phyloP scores from a whole-genome alignment of 2,888 invertebrate genomes.

The Drosophila atripex region DNA sequence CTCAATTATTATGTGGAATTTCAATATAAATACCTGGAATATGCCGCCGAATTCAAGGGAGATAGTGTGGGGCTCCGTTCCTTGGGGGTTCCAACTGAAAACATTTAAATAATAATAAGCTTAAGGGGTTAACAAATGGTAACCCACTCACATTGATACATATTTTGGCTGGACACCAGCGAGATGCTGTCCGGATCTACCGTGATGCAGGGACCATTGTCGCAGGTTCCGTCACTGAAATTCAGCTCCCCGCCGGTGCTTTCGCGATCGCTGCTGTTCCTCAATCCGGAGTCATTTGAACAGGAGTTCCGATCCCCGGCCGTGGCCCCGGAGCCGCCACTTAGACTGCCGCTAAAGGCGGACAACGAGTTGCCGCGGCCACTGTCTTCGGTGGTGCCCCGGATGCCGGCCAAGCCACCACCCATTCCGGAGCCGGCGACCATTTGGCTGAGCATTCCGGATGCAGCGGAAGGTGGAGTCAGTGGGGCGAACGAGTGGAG shows the following conservation, averaged over 20 bases:
- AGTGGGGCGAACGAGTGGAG: conserved; percentile 89
- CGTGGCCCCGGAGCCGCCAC: conserved; percentile 82
- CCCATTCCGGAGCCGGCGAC: conserved; percentile 77
- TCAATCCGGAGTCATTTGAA: conserved; percentile 93
- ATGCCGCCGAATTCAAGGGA: conserved; percentile 90
- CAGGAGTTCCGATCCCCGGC: conserved; percentile 91
- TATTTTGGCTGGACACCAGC: conserved; percentile 84
- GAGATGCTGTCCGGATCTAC: conserved; percentile 84
- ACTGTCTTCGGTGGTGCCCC: conserved; percentile 88
- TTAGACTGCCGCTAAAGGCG: conserved; percentile 81
- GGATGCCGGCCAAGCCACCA: conserved; percentile 87
- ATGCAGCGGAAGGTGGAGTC: conserved; percentile 85
- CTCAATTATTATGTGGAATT: neutral
- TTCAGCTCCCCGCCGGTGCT: conserved; percentile 91
- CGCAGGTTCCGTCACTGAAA: conserved; percentile 88
- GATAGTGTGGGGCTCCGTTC: conserved; percentile 94
- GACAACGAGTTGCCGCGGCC: conserved; percentile 87
- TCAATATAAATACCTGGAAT: conserved; percentile 86
- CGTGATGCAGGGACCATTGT: conserved; percentile 84
- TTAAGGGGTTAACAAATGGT: neutral
- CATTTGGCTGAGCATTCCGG: conserved; percentile 85
- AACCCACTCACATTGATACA: conserved; percentile 84
- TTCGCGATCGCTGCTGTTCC: conserved; percentile 91
- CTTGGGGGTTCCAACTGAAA: conserved; percentile 90
- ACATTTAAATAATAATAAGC: rapidly evolving